Evolutionary conservation across 2,888 invertebrate genomes (phyloP).

Genomic region (Agrochola macilenta): DNA sequence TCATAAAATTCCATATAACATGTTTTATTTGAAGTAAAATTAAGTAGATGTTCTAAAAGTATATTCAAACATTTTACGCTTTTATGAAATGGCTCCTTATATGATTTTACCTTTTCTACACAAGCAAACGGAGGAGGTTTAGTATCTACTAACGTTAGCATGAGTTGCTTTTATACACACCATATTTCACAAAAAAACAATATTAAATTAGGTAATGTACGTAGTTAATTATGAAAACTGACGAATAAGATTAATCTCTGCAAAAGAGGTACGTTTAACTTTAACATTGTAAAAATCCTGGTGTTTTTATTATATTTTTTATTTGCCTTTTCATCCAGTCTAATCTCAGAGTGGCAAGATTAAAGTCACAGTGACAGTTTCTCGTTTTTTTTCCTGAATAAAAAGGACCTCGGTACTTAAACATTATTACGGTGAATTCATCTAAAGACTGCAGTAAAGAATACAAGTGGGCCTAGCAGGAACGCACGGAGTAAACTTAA

Average conservation of each 20-base stretch:
- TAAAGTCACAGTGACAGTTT: conserved; percentile 15
- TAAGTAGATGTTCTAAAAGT: conserved; percentile 42
- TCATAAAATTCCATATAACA: conserved; percentile 40
- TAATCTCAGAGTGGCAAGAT: conserved; percentile 36
- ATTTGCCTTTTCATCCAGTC: conserved; percentile 20
- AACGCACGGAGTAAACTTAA: neutral
- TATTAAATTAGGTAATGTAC: neutral
- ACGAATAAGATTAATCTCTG: neutral
- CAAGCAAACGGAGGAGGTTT: conserved; percentile 14
- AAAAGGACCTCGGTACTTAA: neutral
- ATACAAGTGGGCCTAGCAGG: neutral
- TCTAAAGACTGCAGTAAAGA: neutral
- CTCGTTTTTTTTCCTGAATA: conserved; percentile 9
- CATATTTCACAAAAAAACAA: neutral
- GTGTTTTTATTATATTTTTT: conserved; percentile 39
- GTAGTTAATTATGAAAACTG: conserved; percentile 7
- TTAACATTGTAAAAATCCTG: neutral
- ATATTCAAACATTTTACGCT: conserved; percentile 25
- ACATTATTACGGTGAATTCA: conserved; percentile 28
- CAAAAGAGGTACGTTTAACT: neutral
- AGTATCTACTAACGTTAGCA: conserved; percentile 7
- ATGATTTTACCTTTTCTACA: conserved; percentile 19
- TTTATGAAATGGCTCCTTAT: conserved; percentile 27
- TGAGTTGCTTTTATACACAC: conserved; percentile 13
- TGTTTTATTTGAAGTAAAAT: conserved; percentile 49